Percentiles rank a stretch among this genome's conserved stretches.
These are phyloP conservation scores for Gasterosteus aculeatus DNA, from an alignment of 2,113 vertebrate species.

Conservation along the genomic window DNA sequence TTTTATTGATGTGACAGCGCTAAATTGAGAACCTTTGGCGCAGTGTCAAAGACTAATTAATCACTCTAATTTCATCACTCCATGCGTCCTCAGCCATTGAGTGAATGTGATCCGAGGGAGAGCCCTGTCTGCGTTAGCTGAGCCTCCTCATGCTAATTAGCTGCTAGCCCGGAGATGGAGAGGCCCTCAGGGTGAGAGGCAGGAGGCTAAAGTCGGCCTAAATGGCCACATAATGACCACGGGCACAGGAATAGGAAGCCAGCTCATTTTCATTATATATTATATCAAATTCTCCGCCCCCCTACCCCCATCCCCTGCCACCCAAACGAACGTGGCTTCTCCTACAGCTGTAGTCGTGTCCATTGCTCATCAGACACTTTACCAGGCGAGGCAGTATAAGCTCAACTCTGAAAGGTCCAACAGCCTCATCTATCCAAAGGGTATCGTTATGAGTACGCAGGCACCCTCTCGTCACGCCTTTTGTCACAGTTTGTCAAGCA, in stretches of 20 bases:
- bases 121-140: conserved; percentile 60
- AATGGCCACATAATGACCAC: conserved; percentile 78
- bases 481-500: not conserved
- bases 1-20: conserved; percentile 84
- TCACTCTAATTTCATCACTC: conserved; percentile 81
- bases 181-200: conserved; percentile 73
- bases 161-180: conserved; percentile 74
- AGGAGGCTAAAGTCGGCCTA: conserved; percentile 73
- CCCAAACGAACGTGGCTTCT: conserved; percentile 31
- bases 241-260: conserved; percentile 43
- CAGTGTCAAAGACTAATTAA: conserved; percentile 82
- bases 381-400: not conserved
- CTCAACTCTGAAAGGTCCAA: not conserved
- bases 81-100: conserved; percentile 69
- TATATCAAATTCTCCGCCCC: conserved; percentile 60
- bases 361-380: conserved; percentile 6
- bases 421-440: not conserved
- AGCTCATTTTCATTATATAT: conserved; percentile 76
- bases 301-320: not conserved
- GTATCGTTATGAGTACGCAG: not conserved
- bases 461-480: not conserved
- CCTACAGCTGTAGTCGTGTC: not conserved
- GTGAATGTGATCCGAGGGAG: conserved; percentile 75
- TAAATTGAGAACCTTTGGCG: conserved; percentile 85
- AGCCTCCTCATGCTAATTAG: conserved; percentile 80